Percentiles rank a stretch among this genome's conserved stretches.
These are phyloP conservation scores for Eueides isabella DNA, from an alignment of 1,140 invertebrate species.

Conservation along the genomic window DNA sequence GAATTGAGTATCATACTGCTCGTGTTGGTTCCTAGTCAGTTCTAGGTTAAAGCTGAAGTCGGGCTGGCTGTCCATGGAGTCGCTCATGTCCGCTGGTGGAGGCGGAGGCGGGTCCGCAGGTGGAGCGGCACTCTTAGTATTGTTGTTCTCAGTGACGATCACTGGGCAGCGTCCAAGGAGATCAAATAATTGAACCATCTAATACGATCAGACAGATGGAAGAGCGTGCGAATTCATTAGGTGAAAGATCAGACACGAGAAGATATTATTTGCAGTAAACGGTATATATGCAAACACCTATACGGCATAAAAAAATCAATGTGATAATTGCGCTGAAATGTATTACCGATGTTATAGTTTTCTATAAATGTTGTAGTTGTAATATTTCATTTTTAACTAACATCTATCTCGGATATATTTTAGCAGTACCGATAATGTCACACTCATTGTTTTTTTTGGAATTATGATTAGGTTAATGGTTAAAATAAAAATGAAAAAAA, in stretches of 20 bases:
- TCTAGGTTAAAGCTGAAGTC: slow-evolving; percentile 87
- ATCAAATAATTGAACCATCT: slow-evolving; percentile 53
- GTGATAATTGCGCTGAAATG: not conserved
- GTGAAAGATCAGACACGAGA: slow-evolving; percentile 3
- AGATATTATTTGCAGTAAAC: not conserved
- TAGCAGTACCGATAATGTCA: slow-evolving; percentile 11
- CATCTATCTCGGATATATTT: not conserved
- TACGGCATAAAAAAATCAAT: not conserved
- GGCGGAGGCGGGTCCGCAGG: slow-evolving; percentile 73
- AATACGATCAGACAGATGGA: not conserved
- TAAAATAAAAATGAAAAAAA: not conserved
- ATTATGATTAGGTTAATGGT: not conserved
- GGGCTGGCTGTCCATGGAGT: slow-evolving; percentile 70
- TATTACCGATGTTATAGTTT: not conserved
- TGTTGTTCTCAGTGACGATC: slow-evolving; percentile 70
- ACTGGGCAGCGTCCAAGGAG: slow-evolving; percentile 69
- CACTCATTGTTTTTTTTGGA: not conserved
- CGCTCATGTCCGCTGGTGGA: slow-evolving; percentile 60
- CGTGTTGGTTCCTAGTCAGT: slow-evolving; percentile 87
- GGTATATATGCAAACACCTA: not conserved
- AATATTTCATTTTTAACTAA: not conserved
- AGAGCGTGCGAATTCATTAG: slow-evolving; percentile 8
- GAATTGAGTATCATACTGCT: slow-evolving; percentile 90
- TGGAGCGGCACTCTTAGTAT: slow-evolving; percentile 72
- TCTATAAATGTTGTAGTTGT: not conserved